Percentiles rank a stretch among this genome's conserved stretches.
phyloP scores from a whole-genome alignment of 1,140 invertebrate species.

The Hycleus phaleratus region DNA sequence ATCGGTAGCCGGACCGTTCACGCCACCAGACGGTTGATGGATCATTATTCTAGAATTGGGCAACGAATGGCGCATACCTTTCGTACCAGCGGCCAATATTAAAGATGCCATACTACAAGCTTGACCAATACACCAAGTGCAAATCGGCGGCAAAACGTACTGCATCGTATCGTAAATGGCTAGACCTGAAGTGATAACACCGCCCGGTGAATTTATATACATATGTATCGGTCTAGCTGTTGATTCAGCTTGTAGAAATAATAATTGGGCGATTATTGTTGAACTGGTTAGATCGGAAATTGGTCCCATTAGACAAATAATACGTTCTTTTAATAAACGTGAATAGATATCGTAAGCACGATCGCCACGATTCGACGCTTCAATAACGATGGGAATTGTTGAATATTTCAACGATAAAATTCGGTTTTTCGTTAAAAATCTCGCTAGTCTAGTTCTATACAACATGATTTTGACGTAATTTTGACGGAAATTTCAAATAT shows the following conservation, averaged over 20 bases:
- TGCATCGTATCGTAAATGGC: constrained; percentile 80
- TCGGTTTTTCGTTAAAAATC: too few species aligned
- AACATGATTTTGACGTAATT: too few species aligned
- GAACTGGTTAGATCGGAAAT: constrained; percentile 70
- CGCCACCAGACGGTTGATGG: constrained; percentile 94
- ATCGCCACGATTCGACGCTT: constrained; percentile 71
- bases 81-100: constrained; percentile 73
- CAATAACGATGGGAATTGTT: constrained; percentile 67
- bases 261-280: constrained; percentile 69
- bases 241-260: constrained; percentile 74
- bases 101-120: constrained; percentile 96
- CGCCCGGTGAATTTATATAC: constrained; percentile 62
- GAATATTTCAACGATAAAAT: too few species aligned
- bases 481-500: too few species aligned
- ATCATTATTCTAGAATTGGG: constrained; percentile 99
- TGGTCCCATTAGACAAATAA: constrained; percentile 74
- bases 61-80: constrained; percentile 61
- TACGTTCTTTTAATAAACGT: constrained; percentile 69
- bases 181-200: constrained; percentile 63
- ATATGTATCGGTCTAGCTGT: constrained; percentile 67
- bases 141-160: constrained; percentile 61
- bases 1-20: constrained; percentile 90
- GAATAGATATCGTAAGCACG: constrained; percentile 80
- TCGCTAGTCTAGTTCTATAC: too few species aligned
- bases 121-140: constrained; percentile 87